Base-by-base conservation (phyloP, 2,113 vertebrate genomes). In the Gila orcuttii region DNA sequence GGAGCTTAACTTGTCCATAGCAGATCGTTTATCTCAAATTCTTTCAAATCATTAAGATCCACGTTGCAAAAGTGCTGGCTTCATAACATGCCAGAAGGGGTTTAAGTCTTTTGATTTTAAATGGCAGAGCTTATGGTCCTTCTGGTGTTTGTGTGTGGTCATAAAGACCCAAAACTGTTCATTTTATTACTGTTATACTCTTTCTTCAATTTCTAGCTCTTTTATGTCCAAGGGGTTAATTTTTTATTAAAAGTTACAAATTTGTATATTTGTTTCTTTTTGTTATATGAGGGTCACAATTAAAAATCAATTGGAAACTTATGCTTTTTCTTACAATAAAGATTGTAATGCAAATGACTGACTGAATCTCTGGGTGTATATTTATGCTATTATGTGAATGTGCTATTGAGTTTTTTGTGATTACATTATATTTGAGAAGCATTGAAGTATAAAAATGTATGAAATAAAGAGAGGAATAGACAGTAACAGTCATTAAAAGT, bases 11-110 rank as follows among this genome's bases (percentile, higher is more conserved):
- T 55, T 71, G 62, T 79, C 84, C 33, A 42, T 59, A 85, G 50
- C 74, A 79, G 17, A 84, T 4, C 39, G 76, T 36, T 81, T 76
- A 64, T 36, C 10, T 52, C 73, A 4, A 55, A 25, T 45, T 75
- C 79, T 75, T 75, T 81, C 45, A 74, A 39, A 82, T 82, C 45
- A 50, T 86, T 86, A 66, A 82, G 79, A 86, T 82, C 57, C 28
- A 42, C 31, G 79, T 66, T 74, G 55, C 68, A 81, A 73, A 64
- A 64, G 78, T 74, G 52, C 85, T 80, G 78, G 23, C 57, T 73
- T 79, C 42, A 57, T 57, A 57, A 23, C 55, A 57, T 57, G 55
- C 55, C 19, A 57, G 19, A 57, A 19, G 55, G 55, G 19, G 8
- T 52, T 57, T 57, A 23, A 21, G 55, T 57, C 55, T 57, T 57